Evolutionary conservation across 1,140 invertebrate genomes (phyloP), one percentile per base, ranked within the genome.

Genomic region (Paralvinella palmiformis): DNA sequence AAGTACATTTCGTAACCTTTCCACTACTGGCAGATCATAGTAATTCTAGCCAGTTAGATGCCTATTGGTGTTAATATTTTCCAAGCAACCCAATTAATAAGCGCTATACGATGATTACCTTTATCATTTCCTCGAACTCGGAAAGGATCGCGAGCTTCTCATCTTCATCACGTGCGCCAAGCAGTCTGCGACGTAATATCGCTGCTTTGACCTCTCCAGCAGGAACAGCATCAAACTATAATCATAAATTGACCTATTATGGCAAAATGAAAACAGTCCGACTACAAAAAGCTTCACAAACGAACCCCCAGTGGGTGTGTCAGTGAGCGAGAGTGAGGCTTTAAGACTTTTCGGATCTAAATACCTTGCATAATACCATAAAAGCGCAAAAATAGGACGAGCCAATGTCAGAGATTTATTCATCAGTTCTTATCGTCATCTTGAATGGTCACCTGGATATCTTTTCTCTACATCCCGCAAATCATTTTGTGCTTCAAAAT

Each of bases 131-230:
- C 41, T 66, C 52, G 24, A 56, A 41, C 36, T 67, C 37, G n/a
- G 45, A 10, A 20, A 66, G 20, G 45, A 67, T 57, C 60, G 52
- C 58, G 13, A 62, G 44, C 20, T 65, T 59, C 63, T 70, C 67
- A 41, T 68, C 61, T 27, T 55, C 58, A 33, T 65, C 48, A 45
- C 57, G 60, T 13, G 70, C 62, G 6, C 37, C 44, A 22, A 60
- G 27, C 17, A 80, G 44, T 66, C 74, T 72, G 24, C 71, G 69
- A 29, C 73, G 57, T 6, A 81, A 56, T 62, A 82, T 76, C 24
- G 68, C 69, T 20, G 81, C 15, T n/a, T 75, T 73, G 6, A 83
- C 81, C 68, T 83, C 77, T 41, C 72, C 70, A 37, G 75, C 71
- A 33, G 73, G 72, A 4, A 82, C 76, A 32, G 76, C 74, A 71